A percentile compares a stretch with the other conserved stretches of the same genome.
These are phyloP conservation scores for Umimayanthus chanpuru DNA, from an alignment of 92 coral and sea anemone genomes.

Conservation along the genomic window DNA sequence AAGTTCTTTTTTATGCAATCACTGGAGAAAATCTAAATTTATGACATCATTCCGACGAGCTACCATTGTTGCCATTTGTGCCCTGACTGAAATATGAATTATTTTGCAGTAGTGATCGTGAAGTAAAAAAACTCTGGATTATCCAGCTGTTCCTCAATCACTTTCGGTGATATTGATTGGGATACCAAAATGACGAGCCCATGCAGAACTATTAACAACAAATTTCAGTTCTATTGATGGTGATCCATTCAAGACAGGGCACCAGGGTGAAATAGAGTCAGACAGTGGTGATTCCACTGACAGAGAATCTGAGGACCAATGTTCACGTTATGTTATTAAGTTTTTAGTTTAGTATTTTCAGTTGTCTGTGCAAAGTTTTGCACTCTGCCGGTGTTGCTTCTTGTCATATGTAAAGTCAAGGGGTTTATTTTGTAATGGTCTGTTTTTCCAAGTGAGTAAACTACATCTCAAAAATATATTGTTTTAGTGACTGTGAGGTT, in stretches of 20 bases:
- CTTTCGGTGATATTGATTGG: slow-evolving; percentile 10
- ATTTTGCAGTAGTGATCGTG: slow-evolving; percentile 17
- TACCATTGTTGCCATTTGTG: slow-evolving; percentile 19
- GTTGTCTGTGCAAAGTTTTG: background rate
- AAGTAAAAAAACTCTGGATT: slow-evolving; percentile 33
- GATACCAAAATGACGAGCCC: background rate
- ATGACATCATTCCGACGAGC: slow-evolving; percentile 13
- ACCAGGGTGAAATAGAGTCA: slow-evolving; percentile 31
- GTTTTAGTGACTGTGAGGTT: background rate
- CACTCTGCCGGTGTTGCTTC: slow-evolving; percentile 21
- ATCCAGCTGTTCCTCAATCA: slow-evolving; percentile 32
- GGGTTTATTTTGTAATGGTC: slow-evolving; percentile 20
- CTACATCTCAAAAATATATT: slow-evolving; percentile 4
- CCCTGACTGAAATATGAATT: slow-evolving; percentile 20
- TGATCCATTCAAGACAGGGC: slow-evolving; percentile 35
- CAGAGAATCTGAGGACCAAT: slow-evolving; percentile 15
- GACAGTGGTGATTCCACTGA: slow-evolving; percentile 35
- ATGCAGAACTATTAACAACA: slow-evolving; percentile 34
- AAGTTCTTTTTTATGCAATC: too few relatives aligned
- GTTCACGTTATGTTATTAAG: slow-evolving; percentile 24
- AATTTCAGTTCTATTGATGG: slow-evolving; percentile 30
- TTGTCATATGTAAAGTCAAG: background rate
- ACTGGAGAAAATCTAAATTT: slow-evolving; percentile 9
- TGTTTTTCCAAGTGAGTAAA: slow-evolving; percentile 24
- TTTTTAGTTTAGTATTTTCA: slow-evolving; percentile 33